Base-by-base conservation (phyloP, 1,140 invertebrate species). In the Drosophila littoralis region DNA sequence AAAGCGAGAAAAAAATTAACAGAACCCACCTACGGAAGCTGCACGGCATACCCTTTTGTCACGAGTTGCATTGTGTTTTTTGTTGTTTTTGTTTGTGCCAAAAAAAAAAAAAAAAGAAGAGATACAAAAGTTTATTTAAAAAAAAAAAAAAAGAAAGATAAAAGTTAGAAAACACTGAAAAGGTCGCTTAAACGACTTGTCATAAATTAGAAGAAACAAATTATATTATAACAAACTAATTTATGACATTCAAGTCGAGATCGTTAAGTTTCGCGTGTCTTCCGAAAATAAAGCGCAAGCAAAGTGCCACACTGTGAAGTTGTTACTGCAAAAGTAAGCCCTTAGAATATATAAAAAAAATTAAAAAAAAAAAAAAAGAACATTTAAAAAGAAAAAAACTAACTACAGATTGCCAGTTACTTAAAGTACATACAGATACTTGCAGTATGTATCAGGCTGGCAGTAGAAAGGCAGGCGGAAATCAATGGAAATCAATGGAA, bases 401-500 rank as follows among this genome's bases (percentile, higher is more conserved):
- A 40, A 22, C 48, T n/a, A 60, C 15, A 45, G 12, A 38, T 17
- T 61, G 57, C 15, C 48, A 58, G 45, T 43, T 13, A 57, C 12
- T 28, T 42, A 32, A 5, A 35, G 17, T 17, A 17, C 8, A 17
- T 32, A 32, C 10, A 7, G 22, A 50, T 50, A 45, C 28, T n/a
- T 50, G 48, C 6, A 35, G 32, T 32, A 28, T 35, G 50, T 10
- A 57, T 28, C 12, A 15, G 51, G 6, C 42, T 40, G 65, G n/a
- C 32, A 40, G 51, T 50, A 45, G 74, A 72, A 77, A 57, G 67
- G 46, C 75, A 81, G 54, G 66, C 75, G 81, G 81, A 86, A 85
- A 85, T 81, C 82, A 85, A 78, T 85, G 77, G 75, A 78, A 75
- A 59, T 81, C 82, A 85, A 78, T 85, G 77, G 75, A 78, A 75